Percentiles rank a stretch among this genome's conserved stretches.
Evolutionary conservation across 2,797 vertebrate species (phyloP).

Genomic region (Chrosomus eos): DNA sequence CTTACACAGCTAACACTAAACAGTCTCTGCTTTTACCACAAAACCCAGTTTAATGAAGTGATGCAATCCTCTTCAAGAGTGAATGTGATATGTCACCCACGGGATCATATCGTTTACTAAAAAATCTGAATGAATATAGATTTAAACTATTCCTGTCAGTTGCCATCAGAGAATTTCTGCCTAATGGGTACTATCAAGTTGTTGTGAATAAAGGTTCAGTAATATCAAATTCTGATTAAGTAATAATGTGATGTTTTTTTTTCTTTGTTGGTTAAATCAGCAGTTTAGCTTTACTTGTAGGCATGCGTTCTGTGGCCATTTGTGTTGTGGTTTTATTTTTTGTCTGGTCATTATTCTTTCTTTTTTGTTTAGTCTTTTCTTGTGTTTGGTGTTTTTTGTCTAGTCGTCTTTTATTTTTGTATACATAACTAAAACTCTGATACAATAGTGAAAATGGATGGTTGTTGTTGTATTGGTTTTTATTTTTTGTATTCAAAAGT

Average conservation of each 20-base stretch:
- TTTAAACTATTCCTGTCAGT: neutral
- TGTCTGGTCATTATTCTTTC: neutral
- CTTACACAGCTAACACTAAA: slow-evolving; percentile 17
- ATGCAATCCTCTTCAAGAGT: neutral
- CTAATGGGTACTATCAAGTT: neutral
- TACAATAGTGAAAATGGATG: neutral
- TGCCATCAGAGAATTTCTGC: neutral
- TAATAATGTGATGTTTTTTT: neutral
- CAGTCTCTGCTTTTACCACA: neutral
- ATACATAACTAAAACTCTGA: neutral
- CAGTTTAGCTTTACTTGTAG: neutral
- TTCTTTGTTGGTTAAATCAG: neutral
- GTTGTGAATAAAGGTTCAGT: neutral
- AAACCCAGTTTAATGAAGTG: neutral
- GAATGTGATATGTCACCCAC: neutral
- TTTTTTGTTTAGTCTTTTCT: neutral
- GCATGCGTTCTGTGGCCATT: neutral
- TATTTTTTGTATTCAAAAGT: neutral
- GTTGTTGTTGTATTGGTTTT: neutral
- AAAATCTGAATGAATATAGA: neutral
- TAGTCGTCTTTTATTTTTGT: neutral
- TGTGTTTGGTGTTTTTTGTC: neutral
- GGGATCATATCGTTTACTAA: neutral
- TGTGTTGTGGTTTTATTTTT: neutral
- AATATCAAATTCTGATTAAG: neutral